Conservation (phyloP, 2,888 invertebrate species). For the Crioceris asparagi region DNA sequence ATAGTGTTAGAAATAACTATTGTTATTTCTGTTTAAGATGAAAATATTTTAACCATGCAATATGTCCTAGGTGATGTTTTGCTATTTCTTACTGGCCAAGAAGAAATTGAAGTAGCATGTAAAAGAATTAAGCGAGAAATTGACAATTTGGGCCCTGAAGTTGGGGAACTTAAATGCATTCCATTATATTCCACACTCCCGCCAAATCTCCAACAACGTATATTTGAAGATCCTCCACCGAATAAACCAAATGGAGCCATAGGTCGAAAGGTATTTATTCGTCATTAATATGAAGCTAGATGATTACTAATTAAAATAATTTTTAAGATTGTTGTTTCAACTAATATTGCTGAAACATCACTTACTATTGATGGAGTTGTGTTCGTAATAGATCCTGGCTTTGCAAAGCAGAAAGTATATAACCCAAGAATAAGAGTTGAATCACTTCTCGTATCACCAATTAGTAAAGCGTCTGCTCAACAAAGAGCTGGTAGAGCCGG, state of each 20-base stretch:
- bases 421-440: conserved; percentile 74
- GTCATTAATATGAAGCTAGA: not conserved
- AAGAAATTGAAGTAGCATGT: conserved; percentile 98
- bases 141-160: conserved; percentile 91
- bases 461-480: conserved; percentile 97
- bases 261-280: conserved; percentile 48
- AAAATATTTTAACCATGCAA: not conserved
- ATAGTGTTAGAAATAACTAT: not conserved
- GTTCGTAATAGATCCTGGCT: conserved; percentile 98
- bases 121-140: conserved; percentile 93
- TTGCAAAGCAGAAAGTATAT: conserved; percentile 91
- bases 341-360: conserved; percentile 98
- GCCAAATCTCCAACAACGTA: conserved; percentile 91
- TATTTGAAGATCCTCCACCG: conserved; percentile 95
- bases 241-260: conserved; percentile 67
- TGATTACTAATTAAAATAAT: not conserved
- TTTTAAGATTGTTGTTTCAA: conserved; percentile 73
- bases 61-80: conserved; percentile 19
- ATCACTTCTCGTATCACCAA: conserved; percentile 93
- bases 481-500: conserved; percentile 95
- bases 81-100: conserved; percentile 48
- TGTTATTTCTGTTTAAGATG: not conserved
- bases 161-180: conserved; percentile 96
- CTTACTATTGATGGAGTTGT: conserved; percentile 98
- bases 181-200: conserved; percentile 97